These are phyloP conservation scores for Phoenicopterus ruber DNA, from an alignment of 2,113 vertebrate genomes.

Conservation along the genomic window DNA sequence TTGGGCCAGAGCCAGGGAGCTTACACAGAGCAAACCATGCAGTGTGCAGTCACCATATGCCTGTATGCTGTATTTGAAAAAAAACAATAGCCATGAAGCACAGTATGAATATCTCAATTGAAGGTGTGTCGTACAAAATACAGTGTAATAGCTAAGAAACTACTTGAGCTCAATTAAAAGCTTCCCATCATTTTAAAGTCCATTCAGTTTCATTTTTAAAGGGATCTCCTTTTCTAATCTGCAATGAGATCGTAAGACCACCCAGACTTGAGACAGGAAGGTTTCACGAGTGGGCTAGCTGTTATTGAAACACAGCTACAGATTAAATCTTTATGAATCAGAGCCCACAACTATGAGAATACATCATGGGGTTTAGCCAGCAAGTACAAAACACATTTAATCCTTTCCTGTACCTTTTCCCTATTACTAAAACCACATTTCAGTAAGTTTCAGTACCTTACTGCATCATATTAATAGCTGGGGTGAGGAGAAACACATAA, in stretches of 20 bases:
- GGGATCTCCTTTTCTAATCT: not conserved
- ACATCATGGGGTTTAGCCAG: not conserved
- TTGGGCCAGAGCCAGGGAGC: not conserved
- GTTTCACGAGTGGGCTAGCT: not conserved
- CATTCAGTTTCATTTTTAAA: not conserved
- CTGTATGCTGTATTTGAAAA: not conserved
- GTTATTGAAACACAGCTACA: not conserved
- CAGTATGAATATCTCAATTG: not conserved
- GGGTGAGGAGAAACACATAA: not conserved
- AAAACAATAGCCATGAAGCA: not conserved
- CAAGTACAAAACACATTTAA: not conserved
- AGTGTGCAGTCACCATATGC: not conserved
- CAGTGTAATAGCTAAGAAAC: not conserved
- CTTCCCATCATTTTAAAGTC: not conserved
- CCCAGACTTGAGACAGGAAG: not conserved
- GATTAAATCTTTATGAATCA: slow-evolving; percentile 17
- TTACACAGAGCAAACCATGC: not conserved
- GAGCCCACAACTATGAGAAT: not conserved
- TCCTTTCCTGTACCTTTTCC: not conserved
- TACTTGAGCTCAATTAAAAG: not conserved
- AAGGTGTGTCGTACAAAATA: not conserved
- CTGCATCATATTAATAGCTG: not conserved
- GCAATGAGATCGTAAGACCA: not conserved
- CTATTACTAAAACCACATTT: not conserved
- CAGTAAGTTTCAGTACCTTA: not conserved